phyloP scores from a whole-genome alignment of 2,888 invertebrate species.

The Sinelater perroti region DNA sequence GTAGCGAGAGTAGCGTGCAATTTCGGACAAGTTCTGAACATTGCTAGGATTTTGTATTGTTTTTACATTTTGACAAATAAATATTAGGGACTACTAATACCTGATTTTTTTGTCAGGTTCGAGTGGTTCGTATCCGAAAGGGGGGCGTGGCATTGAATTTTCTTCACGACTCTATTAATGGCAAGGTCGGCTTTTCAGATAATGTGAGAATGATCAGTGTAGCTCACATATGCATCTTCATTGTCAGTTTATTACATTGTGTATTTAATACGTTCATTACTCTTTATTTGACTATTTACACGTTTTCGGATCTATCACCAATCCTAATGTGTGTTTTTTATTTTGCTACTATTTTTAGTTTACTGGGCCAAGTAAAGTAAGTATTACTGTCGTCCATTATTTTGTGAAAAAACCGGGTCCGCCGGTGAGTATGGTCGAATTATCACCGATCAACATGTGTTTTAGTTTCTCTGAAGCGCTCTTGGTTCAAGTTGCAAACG shows the following conservation, averaged over 20 bases:
- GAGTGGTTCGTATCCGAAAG: constrained; percentile 98
- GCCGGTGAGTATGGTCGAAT: constrained; percentile 71
- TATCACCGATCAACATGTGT: constrained; percentile 88
- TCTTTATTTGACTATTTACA: constrained; percentile 83
- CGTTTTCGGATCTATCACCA: constrained; percentile 82
- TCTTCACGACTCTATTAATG: constrained; percentile 90
- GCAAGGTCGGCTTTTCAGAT: constrained; percentile 90
- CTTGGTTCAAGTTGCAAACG: constrained; percentile 82
- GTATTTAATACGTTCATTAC: constrained; percentile 90
- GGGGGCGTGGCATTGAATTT: constrained; percentile 96
- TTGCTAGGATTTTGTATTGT: constrained; percentile 89
- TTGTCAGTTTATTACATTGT: constrained; percentile 91
- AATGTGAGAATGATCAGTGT: constrained; percentile 98
- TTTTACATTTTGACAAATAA: constrained; percentile 86
- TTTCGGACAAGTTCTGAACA: constrained; percentile 85
- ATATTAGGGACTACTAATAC: constrained; percentile 95
- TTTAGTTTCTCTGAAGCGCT: constrained; percentile 92
- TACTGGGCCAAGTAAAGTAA: constrained; percentile 94
- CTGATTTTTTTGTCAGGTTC: constrained; percentile 93
- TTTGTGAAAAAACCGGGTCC: constrained; percentile 79
- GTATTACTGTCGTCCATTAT: constrained; percentile 94
- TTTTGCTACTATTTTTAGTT: constrained; percentile 97
- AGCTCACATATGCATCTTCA: constrained; percentile 99
- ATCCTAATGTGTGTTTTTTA: constrained; percentile 96
- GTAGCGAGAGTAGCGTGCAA: constrained; percentile 84